Conservation (phyloP, 2,888 invertebrate genomes). For the Villa cingulata region DNA sequence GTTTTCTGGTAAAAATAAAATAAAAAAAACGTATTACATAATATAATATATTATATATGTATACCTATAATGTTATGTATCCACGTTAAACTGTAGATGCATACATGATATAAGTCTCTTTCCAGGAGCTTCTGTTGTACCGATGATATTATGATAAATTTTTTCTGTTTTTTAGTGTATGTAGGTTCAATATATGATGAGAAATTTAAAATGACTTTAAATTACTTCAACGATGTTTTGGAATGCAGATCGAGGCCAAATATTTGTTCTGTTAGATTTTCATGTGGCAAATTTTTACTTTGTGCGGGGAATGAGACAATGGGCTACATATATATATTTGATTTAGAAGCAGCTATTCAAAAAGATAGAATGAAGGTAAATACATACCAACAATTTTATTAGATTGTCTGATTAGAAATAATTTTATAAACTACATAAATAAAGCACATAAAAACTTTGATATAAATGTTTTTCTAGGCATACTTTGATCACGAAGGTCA, state of each 20-base stretch:
- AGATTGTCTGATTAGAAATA: too few species aligned
- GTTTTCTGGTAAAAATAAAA: too few species aligned
- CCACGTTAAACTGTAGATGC: too few species aligned
- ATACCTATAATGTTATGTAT: too few species aligned
- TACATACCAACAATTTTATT: too few species aligned
- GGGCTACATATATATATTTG: constrained; percentile 60
- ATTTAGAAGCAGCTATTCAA: constrained; percentile 42
- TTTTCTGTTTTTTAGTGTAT: constrained; percentile 22
- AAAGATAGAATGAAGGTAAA: constrained; percentile 38
- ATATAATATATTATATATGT: too few species aligned
- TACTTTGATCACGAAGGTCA: constrained; percentile 55
- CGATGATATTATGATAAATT: not conserved
- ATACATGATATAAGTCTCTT: too few species aligned
- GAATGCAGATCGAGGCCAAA: constrained; percentile 55
- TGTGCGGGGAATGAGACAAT: constrained; percentile 73
- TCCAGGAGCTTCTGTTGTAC: too few species aligned
- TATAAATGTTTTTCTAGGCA: too few species aligned
- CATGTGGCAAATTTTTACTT: constrained; percentile 58
- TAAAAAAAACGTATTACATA: too few species aligned
- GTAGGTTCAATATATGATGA: constrained; percentile 39
- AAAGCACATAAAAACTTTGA: not conserved
- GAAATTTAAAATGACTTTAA: constrained; percentile 47
- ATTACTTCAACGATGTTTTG: constrained; percentile 51
- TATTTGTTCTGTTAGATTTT: constrained; percentile 64
- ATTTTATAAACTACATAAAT: not conserved